phyloP scores from a whole-genome alignment of 1,140 invertebrate genomes.

The Cydia strobilella region DNA sequence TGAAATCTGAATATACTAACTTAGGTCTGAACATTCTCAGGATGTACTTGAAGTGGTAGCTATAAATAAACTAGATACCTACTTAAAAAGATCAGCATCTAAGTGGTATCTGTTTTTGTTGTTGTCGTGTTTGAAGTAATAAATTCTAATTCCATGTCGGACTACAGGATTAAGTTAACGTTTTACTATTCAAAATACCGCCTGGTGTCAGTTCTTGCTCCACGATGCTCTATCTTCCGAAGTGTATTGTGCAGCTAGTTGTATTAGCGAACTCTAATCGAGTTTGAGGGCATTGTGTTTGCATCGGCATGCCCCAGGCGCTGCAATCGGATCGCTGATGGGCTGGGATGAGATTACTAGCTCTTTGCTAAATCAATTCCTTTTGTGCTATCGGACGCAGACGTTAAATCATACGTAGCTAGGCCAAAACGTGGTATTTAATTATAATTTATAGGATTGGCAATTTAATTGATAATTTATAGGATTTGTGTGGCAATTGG shows the following conservation, averaged over 20 bases:
- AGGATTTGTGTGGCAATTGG: too few relatives aligned
- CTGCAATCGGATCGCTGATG: constrained; percentile 45
- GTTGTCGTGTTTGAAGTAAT: too few relatives aligned
- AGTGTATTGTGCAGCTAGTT: neutral
- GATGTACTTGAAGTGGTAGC: too few relatives aligned
- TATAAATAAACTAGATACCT: too few relatives aligned
- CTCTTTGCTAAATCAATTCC: constrained; percentile 57
- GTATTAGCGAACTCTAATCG: constrained; percentile 50
- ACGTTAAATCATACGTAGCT: neutral
- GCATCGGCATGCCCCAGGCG: constrained; percentile 46
- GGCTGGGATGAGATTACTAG: constrained; percentile 39
- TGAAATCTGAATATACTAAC: too few relatives aligned
- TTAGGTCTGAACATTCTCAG: too few relatives aligned
- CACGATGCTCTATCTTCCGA: neutral
- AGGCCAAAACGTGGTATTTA: neutral
- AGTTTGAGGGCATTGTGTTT: constrained; percentile 53
- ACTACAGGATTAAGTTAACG: too few relatives aligned
- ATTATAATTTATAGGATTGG: neutral
- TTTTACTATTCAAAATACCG: neutral
- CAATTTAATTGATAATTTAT: too few relatives aligned
- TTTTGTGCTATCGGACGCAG: constrained; percentile 33
- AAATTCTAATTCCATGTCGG: too few relatives aligned
- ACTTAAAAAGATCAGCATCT: too few relatives aligned
- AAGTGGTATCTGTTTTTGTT: too few relatives aligned
- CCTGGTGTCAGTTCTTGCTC: neutral